A percentile compares a stretch with the other conserved stretches of the same genome.
These are phyloP conservation scores for Euleptes europaea DNA, from an alignment of 2,113 vertebrate genomes.

Conservation along the genomic window DNA sequence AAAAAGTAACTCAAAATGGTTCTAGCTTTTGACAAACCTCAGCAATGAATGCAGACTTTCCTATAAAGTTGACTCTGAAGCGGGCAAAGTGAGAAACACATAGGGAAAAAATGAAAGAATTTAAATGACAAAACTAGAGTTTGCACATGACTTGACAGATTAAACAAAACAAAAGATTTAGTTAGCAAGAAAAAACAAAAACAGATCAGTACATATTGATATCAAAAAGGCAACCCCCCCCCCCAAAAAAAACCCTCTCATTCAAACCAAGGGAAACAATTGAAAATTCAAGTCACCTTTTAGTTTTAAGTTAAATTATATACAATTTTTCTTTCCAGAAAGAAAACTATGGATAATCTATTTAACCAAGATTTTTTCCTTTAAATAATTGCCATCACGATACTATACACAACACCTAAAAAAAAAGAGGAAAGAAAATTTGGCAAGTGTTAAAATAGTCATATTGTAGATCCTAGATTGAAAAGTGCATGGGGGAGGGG, in stretches of 20 bases:
- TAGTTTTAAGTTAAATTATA: conserved; percentile 66
- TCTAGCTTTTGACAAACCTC: conserved; percentile 46
- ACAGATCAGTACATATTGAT: conserved; percentile 52
- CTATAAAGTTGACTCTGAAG: conserved; percentile 49
- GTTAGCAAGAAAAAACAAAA: conserved; percentile 56
- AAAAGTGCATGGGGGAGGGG: conserved; percentile 48
- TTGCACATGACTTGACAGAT: conserved; percentile 23
- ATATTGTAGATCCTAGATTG: conserved; percentile 32
- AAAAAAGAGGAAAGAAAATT: conserved; percentile 36
- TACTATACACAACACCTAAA: neutral
- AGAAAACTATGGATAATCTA: conserved; percentile 22
- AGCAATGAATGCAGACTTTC: conserved; percentile 59
- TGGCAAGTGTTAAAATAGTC: conserved; percentile 70
- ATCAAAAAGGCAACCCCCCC: conserved; percentile 5
- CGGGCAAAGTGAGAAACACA: conserved; percentile 58
- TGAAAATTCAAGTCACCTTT: conserved; percentile 72
- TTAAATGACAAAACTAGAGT: conserved; percentile 25
- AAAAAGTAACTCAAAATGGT: conserved; percentile 16
- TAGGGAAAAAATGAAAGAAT: conserved; percentile 35
- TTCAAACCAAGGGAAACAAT: conserved; percentile 62
- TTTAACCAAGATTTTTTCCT: conserved; percentile 40
- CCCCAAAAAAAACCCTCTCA: neutral
- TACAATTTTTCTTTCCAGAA: conserved; percentile 46
- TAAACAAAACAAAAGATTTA: conserved; percentile 54
- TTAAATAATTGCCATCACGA: neutral